Evolutionary conservation across 2,888 invertebrate genomes (phyloP), one percentile per base, ranked within the genome.

Genomic region (Gymnocheta viridis): DNA sequence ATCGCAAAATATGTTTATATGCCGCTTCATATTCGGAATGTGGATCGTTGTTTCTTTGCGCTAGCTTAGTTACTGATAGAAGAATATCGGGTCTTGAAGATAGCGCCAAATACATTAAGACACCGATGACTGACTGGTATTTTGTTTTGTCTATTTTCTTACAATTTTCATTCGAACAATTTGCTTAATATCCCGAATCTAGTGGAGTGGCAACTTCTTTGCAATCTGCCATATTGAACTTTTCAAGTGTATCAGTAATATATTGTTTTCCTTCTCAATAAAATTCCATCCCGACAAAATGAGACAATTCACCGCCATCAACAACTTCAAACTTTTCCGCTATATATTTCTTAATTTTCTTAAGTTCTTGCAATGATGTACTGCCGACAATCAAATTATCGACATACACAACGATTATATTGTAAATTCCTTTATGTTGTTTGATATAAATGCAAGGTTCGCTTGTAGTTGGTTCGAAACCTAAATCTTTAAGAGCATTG

Each of bases 91-190:
- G 83, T 0, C 85, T 70, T 38, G 85, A 86, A 2, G 83, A 78
- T 14, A 86, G 29, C 0, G 82, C 85, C 54, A 85, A 27, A 70
- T 87, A 86, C 85, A 86, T 83, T 10, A 86, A 38, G 0, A 83
- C 83, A 0, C 86, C 85, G 38, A 86, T 82, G 3, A 85, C 19
- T 1, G 10, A 78, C 82, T 62, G 86, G 82, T 27, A 72, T 5
- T 44, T 22, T 7, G 44, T 19, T 9, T 1, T 7, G 1, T 72
- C 32, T 7, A 44, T 47, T n/a, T 72, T 72, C 58, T 6, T 58
- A 32, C 58, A 72, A 12, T 22, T 22, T 19, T 29, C 54, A 27
- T 19, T 49, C 27, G n/a, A n/a, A n/a, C n/a, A n/a, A n/a, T n/a
- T n/a, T n/a, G n/a, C n/a, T n/a, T n/a, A n/a, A n/a, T n/a, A n/a